A percentile compares a stretch with the other conserved stretches of the same genome.
Conservation (phyloP, 2,888 invertebrate species). For the Agriotes lineatus region DNA sequence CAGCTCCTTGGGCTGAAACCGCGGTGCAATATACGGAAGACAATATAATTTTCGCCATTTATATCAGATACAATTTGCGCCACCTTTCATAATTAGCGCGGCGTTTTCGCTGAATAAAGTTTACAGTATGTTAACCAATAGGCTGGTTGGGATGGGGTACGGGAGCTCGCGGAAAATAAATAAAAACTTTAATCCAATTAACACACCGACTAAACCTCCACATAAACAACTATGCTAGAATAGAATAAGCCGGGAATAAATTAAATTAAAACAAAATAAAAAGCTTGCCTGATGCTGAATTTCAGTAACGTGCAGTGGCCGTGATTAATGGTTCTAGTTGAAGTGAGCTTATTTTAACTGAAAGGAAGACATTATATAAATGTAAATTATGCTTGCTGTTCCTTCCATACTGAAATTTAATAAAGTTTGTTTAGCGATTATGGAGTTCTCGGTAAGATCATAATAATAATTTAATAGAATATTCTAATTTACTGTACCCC, state of each 20-base stretch:
- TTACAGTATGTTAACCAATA: no score
- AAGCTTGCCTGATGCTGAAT: conserved; percentile 9
- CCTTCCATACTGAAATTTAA: conserved; percentile 40
- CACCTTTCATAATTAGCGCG: no score
- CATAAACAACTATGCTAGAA: conserved; percentile 10
- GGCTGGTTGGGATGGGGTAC: no score
- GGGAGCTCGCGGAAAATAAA: no score
- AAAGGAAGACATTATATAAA: conserved; percentile 41
- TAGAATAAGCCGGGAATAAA: conserved; percentile 21
- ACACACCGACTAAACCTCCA: neutral
- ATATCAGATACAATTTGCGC: no score
- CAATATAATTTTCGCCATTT: no score
- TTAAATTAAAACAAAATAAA: conserved; percentile 19
- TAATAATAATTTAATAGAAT: conserved; percentile 43
- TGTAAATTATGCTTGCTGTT: conserved; percentile 40
- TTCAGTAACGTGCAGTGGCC: conserved; percentile 25
- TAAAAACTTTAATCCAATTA: neutral
- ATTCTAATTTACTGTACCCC: conserved; percentile 39
- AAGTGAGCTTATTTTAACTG: conserved; percentile 39
- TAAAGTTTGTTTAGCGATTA: conserved; percentile 43
- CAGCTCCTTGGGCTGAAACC: no score
- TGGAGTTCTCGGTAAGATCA: conserved; percentile 41
- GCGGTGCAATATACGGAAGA: no score
- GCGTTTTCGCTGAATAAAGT: no score
- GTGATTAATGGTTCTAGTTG: conserved; percentile 36